Percentiles rank a stretch among this genome's conserved stretches.
Conservation (phyloP, 30 jellyfish, hydroid and myxozoan species). For the Turritopsis dohrnii region DNA sequence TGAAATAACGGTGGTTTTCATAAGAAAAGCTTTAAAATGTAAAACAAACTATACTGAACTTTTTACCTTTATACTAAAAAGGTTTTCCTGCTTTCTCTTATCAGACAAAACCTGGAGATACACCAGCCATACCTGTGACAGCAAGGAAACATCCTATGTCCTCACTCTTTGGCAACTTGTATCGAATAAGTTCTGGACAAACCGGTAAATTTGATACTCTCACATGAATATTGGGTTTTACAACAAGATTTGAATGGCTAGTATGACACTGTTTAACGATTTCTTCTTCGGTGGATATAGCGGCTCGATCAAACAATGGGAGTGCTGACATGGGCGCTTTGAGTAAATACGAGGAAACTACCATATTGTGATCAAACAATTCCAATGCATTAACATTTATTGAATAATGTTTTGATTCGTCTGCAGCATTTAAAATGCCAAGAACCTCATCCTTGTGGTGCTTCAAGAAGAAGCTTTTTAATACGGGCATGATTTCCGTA, state of each 20-base stretch:
- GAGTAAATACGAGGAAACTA: slow-evolving; percentile 48
- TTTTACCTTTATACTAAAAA: too few species aligned
- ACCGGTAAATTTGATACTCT: slow-evolving; percentile 84
- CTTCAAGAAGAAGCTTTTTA: slow-evolving; percentile 46
- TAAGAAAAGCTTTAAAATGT: too few species aligned
- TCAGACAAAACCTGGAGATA: too few species aligned
- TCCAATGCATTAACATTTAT: slow-evolving; percentile 73
- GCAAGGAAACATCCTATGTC: slow-evolving; percentile 82
- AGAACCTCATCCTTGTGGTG: slow-evolving; percentile 55
- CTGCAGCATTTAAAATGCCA: slow-evolving; percentile 30
- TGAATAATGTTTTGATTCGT: slow-evolving; percentile 54
- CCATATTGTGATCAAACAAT: slow-evolving; percentile 71
- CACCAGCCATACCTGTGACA: slow-evolving; percentile 44
- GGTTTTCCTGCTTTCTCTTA: too few species aligned
- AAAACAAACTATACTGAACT: too few species aligned
- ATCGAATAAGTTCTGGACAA: slow-evolving; percentile 86
- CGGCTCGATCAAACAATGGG: slow-evolving; percentile 72
- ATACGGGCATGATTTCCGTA: slow-evolving; percentile 43
- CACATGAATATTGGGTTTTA: slow-evolving; percentile 57
- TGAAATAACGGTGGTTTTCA: too few species aligned
- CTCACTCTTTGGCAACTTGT: slow-evolving; percentile 68
- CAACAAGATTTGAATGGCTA: background rate
- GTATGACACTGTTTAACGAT: background rate
- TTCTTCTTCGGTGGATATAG: slow-evolving; percentile 26
- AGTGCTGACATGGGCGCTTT: slow-evolving; percentile 47